Percentiles rank a stretch among this genome's conserved stretches.
phyloP scores from a whole-genome alignment of 2,797 vertebrate genomes.

The Smutsia gigantea region DNA sequence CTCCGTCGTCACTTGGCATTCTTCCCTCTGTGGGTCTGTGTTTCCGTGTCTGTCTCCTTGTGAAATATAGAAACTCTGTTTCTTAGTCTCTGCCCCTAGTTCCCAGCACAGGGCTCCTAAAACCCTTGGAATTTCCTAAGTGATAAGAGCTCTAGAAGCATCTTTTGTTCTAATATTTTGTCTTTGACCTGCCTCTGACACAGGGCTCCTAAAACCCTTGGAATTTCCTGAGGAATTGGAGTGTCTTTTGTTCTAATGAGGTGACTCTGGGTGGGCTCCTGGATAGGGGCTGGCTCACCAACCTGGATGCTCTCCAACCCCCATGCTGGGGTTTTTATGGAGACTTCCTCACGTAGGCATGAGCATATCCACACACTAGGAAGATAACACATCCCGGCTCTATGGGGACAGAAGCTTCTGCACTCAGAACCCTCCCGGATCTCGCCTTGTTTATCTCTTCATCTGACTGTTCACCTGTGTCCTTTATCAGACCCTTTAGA shows the following conservation, averaged over 20 bases:
- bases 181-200: background rate
- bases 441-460: background rate
- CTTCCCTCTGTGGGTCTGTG: background rate
- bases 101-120: background rate
- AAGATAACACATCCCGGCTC: rapidly evolving
- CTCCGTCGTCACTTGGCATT: rapidly evolving
- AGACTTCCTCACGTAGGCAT: background rate
- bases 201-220: constrained; percentile 9
- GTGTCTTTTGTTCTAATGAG: too few species aligned
- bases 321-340: background rate
- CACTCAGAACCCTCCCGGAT: background rate
- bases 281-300: background rate
- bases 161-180: background rate
- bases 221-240: constrained; percentile 41
- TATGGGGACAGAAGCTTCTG: background rate
- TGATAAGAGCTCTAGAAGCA: background rate
- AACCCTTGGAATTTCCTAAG: background rate
- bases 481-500: background rate
- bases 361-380: background rate
- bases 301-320: background rate
- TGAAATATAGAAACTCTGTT: background rate
- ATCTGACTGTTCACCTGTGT: background rate
- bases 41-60: background rate
- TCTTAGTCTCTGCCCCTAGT: background rate
- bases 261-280: too few species aligned